A percentile compares a stretch with the other conserved stretches of the same genome.
Conservation (phyloP, 2,888 invertebrate species). For the Capitulum mitella region DNA sequence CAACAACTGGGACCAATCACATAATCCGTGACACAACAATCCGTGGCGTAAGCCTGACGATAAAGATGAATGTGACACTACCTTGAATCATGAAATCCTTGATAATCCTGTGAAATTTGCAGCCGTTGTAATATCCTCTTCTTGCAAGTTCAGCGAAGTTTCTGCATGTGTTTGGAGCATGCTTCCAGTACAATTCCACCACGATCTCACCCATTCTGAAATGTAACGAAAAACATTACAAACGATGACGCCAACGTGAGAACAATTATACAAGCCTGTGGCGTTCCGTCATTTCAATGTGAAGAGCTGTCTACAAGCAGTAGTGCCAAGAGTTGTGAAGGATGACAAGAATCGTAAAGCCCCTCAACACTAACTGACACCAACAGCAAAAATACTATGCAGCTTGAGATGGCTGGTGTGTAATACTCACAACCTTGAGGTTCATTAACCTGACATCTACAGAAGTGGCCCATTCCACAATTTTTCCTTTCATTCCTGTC, state of each 20-base stretch:
- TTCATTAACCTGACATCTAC: too few relatives aligned
- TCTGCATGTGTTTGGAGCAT: constrained; percentile 92
- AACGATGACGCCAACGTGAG: not conserved
- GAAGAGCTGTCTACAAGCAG: not conserved
- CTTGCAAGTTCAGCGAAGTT: constrained; percentile 93
- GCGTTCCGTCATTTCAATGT: constrained; percentile 2
- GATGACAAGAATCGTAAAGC: not conserved
- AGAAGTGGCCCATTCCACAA: too few relatives aligned
- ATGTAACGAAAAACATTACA: constrained; percentile 33
- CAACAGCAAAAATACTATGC: not conserved
- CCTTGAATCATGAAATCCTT: constrained; percentile 87
- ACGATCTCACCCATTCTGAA: constrained; percentile 84
- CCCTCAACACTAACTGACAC: not conserved
- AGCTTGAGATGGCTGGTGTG: too few relatives aligned
- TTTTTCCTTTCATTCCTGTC: too few relatives aligned
- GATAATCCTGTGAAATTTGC: constrained; percentile 93
- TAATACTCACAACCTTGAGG: too few relatives aligned
- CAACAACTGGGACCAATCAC: too few relatives aligned
- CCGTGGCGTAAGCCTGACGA: too few relatives aligned
- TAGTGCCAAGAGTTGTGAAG: too few relatives aligned
- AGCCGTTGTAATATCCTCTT: constrained; percentile 91
- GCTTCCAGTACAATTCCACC: constrained; percentile 96
- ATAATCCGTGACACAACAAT: too few relatives aligned
- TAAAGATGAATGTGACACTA: too few relatives aligned
- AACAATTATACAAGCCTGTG: not conserved